Percentiles rank a stretch among this genome's conserved stretches.
Evolutionary conservation across 2,797 vertebrate genomes (phyloP).

Genomic region (Tragopan temminckii): DNA sequence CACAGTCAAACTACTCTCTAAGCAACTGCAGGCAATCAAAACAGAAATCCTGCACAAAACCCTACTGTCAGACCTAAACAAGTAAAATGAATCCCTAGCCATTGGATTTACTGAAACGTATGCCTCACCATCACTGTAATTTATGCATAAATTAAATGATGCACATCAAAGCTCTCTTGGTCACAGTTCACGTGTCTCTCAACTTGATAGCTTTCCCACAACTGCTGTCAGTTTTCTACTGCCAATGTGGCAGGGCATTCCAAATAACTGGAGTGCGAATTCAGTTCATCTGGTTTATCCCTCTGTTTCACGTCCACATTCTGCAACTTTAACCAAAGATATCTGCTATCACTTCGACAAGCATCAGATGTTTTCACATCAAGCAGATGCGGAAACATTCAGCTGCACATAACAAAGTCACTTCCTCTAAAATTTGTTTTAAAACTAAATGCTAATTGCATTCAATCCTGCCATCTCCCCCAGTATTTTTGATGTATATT

Average conservation of each 20-base stretch:
- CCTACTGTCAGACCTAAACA: not conserved
- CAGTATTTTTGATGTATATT: not conserved
- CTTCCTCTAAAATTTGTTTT: not conserved
- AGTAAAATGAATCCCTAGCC: not conserved
- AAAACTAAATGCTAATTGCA: not conserved
- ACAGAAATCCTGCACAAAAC: not conserved
- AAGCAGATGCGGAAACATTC: not conserved
- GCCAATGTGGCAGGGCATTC: not conserved
- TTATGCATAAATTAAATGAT: not conserved
- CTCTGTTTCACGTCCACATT: not conserved
- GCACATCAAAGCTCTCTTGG: not conserved
- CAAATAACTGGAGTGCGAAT: not conserved
- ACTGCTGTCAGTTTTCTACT: not conserved
- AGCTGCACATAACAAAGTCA: not conserved
- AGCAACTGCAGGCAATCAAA: not conserved
- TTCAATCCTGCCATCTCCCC: not conserved
- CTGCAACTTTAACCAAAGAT: not conserved
- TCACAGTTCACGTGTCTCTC: accelerated
- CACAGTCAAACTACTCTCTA: not conserved
- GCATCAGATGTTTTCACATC: not conserved
- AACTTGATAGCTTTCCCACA: not conserved
- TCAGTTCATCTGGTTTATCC: not conserved
- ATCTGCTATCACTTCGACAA: not conserved
- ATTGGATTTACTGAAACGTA: not conserved
- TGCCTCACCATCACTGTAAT: not conserved